Conservation (phyloP, 2,888 invertebrate species). For the Clunio marinus region DNA sequence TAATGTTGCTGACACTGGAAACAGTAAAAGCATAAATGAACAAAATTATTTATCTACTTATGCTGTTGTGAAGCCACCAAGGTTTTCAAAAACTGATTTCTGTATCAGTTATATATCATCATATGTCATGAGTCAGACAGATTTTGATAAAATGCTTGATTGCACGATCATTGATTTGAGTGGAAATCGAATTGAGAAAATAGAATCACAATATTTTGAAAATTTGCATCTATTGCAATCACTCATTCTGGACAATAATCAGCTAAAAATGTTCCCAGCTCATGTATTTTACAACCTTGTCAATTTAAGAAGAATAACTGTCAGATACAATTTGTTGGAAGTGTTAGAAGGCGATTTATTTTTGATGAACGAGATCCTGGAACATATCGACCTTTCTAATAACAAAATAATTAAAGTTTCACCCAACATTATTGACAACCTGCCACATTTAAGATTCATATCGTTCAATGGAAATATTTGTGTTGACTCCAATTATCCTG, state of each 20-base stretch:
- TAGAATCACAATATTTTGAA: not conserved
- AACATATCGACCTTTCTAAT: not conserved
- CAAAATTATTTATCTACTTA: no score
- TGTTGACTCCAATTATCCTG: not conserved
- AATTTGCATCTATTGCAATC: not conserved
- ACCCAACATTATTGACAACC: not conserved
- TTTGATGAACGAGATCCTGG: not conserved
- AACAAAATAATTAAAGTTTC: slow-evolving; percentile 2
- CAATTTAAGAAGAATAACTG: slow-evolving; percentile 18
- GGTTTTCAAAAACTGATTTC: not conserved
- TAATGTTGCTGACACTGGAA: no score
- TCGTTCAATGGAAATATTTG: slow-evolving; percentile 10
- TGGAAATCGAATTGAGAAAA: not conserved
- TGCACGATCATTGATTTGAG: slow-evolving; percentile 21
- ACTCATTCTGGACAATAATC: not conserved
- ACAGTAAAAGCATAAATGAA: no score
- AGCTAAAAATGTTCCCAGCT: not conserved
- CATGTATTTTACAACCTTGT: not conserved
- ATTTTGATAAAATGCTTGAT: slow-evolving; percentile 4
- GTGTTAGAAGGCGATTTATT: not conserved
- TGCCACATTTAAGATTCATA: not conserved
- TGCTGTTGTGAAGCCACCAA: no score
- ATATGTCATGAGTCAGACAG: not conserved
- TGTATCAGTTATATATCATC: not conserved
- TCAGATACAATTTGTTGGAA: slow-evolving; percentile 16